phyloP scores from a whole-genome alignment of 2,113 vertebrate genomes.

The Nematolebias whitei region DNA sequence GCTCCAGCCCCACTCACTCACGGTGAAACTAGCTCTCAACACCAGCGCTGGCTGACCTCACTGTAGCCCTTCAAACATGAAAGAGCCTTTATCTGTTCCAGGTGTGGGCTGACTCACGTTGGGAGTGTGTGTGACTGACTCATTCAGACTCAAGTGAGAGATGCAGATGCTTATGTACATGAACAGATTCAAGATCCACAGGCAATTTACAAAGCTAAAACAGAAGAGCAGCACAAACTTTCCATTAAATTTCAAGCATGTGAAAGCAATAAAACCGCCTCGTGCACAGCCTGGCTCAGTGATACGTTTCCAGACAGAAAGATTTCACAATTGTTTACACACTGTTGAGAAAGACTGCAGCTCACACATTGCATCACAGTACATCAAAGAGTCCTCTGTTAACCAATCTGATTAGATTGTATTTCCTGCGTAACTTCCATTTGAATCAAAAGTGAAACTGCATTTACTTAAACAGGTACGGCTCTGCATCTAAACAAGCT shows the following conservation, averaged over 20 bases:
- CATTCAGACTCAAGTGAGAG: conserved; percentile 35
- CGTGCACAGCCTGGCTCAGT: conserved; percentile 16
- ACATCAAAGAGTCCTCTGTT: conserved; percentile 11
- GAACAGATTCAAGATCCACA: conserved; percentile 57
- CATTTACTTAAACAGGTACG: background rate
- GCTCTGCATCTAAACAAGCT: background rate
- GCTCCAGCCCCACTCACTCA: conserved; percentile 65
- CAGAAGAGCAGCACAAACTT: conserved; percentile 37
- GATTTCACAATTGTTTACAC: conserved; percentile 8
- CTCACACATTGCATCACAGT: conserved; percentile 6
- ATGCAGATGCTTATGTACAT: conserved; percentile 62
- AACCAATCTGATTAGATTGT: conserved; percentile 25
- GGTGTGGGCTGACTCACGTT: conserved; percentile 74
- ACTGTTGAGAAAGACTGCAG: conserved; percentile 22
- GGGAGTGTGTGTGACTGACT: conserved; percentile 43
- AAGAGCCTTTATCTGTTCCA: conserved; percentile 83
- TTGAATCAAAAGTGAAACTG: conserved; percentile 27
- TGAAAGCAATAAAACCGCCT: conserved; percentile 41
- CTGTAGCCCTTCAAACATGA: conserved; percentile 79
- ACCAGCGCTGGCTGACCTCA: conserved; percentile 78
- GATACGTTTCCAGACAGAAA: conserved; percentile 30
- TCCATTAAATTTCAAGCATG: conserved; percentile 49
- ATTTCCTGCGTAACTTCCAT: conserved; percentile 5
- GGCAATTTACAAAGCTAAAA: conserved; percentile 57
- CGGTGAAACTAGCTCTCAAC: conserved; percentile 77